Conservation (phyloP, 2,888 invertebrate species). For the Proisotoma minuta region DNA sequence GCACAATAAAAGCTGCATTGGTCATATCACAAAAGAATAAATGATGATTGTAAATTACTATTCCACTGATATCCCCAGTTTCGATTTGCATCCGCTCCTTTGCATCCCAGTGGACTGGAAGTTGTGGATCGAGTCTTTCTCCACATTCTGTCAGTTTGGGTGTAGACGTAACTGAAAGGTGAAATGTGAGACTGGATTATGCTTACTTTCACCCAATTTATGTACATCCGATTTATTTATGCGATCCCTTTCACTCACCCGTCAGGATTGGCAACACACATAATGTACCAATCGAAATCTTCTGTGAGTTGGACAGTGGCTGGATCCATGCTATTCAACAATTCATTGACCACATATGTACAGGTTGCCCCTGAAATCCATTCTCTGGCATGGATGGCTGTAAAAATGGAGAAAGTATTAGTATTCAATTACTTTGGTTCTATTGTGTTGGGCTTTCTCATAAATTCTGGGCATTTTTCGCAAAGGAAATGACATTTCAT, state of each 20-base stretch:
- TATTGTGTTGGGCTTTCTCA: too few species aligned
- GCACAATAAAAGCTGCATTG: background rate
- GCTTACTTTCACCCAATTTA: background rate
- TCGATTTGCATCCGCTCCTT: slow-evolving; percentile 43
- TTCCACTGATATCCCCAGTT: slow-evolving; percentile 40
- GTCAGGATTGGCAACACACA: slow-evolving; percentile 70
- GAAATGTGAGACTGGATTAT: background rate
- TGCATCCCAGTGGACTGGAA: slow-evolving; percentile 28
- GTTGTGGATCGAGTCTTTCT: slow-evolving; percentile 42
- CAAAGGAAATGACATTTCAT: too few species aligned
- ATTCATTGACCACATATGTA: slow-evolving; percentile 65
- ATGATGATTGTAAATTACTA: slow-evolving; percentile 15
- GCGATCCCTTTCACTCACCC: slow-evolving; percentile 48
- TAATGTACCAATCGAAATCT: slow-evolving; percentile 67
- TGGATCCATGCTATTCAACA: slow-evolving; percentile 60
- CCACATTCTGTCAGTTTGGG: slow-evolving; percentile 53
- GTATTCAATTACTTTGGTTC: too few species aligned
- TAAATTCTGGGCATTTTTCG: too few species aligned
- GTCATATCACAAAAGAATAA: background rate
- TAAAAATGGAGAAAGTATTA: slow-evolving; percentile 1
- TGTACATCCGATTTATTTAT: background rate
- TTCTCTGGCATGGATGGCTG: slow-evolving; percentile 54
- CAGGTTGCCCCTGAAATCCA: slow-evolving; percentile 69
- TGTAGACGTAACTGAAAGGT: slow-evolving; percentile 58
- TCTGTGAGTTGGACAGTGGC: slow-evolving; percentile 60